Conservation (phyloP, 2,797 vertebrate species). For the Yasuhikotakia modesta region DNA sequence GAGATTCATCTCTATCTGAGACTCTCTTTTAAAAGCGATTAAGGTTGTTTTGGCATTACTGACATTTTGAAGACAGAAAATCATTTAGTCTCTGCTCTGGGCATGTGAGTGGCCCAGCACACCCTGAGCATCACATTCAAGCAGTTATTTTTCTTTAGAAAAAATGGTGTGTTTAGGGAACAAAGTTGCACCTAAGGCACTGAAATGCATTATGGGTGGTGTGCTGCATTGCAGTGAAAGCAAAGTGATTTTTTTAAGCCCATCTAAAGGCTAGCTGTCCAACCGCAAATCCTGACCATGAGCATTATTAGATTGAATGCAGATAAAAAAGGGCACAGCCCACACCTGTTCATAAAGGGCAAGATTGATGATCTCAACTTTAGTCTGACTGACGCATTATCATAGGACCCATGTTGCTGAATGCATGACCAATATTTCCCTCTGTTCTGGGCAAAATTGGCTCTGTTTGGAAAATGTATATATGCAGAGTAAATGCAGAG, state of each 20-base stretch:
- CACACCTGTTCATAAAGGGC: conserved; percentile 31
- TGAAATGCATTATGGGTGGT: conserved; percentile 25
- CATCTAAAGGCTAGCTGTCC: conserved; percentile 8
- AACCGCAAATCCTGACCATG: conserved; percentile 31
- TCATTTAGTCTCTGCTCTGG: conserved; percentile 44
- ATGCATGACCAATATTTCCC: conserved; percentile 62
- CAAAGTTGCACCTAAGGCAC: conserved; percentile 18
- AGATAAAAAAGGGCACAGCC: conserved; percentile 13
- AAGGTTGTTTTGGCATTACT: conserved; percentile 49
- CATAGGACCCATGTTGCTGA: conserved; percentile 55
- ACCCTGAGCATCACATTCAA: not conserved
- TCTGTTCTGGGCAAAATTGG: conserved; percentile 52
- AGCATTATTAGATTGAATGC: conserved; percentile 21
- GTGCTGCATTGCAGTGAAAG: not conserved
- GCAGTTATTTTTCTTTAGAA: conserved; percentile 5
- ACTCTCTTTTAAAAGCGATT: conserved; percentile 69
- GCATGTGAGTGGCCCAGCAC: not conserved
- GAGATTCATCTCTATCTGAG: conserved; percentile 18
- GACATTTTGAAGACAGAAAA: conserved; percentile 38
- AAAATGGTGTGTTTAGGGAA: not conserved
- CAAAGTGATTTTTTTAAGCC: conserved; percentile 3
- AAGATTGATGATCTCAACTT: conserved; percentile 48
- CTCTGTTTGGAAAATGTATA: conserved; percentile 58
- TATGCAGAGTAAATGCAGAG: conserved; percentile 41
- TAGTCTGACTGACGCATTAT: conserved; percentile 30